Evolutionary conservation across 2,888 invertebrate species (phyloP), one percentile per base, ranked within the genome.

Genomic region (Melieria omissa): DNA sequence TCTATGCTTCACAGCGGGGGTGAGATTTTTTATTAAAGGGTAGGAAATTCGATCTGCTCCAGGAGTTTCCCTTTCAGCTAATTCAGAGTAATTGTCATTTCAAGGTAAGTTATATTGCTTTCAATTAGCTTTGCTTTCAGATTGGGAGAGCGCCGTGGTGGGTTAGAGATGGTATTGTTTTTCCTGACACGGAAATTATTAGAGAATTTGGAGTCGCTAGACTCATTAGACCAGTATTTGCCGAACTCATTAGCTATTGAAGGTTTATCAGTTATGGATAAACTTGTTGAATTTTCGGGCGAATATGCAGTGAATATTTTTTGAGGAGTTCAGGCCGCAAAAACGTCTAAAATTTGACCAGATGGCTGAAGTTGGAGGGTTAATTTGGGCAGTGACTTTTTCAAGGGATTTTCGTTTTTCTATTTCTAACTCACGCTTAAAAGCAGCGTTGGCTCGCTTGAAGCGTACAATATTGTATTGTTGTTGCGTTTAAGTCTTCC

Each of bases 1-100:
- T 14, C 66, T 58, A 45, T 5, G 9, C 68, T 70, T 72, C 0
- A 64, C 14, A 54, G 63, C 10, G 46, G 29, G 0, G 42, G 73
- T 60, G n/a, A 60, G 52, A 44, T 76, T 71, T 60, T 70, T 72
- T 4, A 75, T 52, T 70, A 76, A 73, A 10, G 68, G 58, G 52
- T 76, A 76, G 7, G 71, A 57, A 14, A 76, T 76, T 12, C 63
- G 67, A 46, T 71, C 67, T 29, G 55, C 8, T 41, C 71, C 65
- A 4, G 68, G 65, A 4, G 70, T 57, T 65, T 55, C 55, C 47
- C 68, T 42, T 71, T 70, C 67, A 70, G 29, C 44, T 45, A 64
- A 4, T 4, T 44, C 46, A 67, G 46, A 10, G 67, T 71, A 16
- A 41, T 7, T 16, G 52, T 54, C 16, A 73, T 14, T 60, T 70